Base-by-base conservation (phyloP, 2,888 invertebrate species). In the Ypsolopha sequella region DNA sequence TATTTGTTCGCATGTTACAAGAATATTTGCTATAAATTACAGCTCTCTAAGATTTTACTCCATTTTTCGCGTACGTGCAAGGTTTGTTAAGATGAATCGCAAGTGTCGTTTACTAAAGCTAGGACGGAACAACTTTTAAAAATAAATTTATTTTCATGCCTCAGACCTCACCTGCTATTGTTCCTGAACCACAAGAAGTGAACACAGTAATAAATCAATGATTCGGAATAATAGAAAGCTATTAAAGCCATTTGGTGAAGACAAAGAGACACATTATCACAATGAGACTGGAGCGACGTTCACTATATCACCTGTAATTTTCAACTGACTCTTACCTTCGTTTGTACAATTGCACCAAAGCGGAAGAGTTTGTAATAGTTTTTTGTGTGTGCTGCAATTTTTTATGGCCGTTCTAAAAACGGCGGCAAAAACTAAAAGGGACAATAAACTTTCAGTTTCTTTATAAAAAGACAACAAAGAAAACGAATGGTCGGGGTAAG, bases 401-500 rank as follows among this genome's bases (percentile, higher is more conserved):
- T 84, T 84, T 84, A 81, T 73, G 72, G 64, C 57, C 55, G 58
- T 72, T 66, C 69, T 72, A 75, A 77, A 75, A 76, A 61, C 54
- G 60, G 59, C 64, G 65, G 64, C 77, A 78, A 79, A 79, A 77
- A 78, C 65, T 68, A 60, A 66, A 70, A 66, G 56, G 60, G 54
- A 84, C 86, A 85, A 84, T 80, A 62, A 66, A 86, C 86, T 86
- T 82, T 86, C 86, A 80, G 70, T 86, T 86, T 86, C 86, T 81
- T 80, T 86, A 85, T 85, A 84, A 84, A 82, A 68, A 52, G 55
- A 52, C 52, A 55, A 71, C 68, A 78, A 81, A 68, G 58, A 54
- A 54, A 58, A 58, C 58, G 60, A 60, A 61, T 60, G 59, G 63
- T 69, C 58, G 64, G 66, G 66, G 69, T 70, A 70, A 84, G 84